phyloP scores from a whole-genome alignment of 2,113 vertebrate genomes.

The Tragulus kanchil region DNA sequence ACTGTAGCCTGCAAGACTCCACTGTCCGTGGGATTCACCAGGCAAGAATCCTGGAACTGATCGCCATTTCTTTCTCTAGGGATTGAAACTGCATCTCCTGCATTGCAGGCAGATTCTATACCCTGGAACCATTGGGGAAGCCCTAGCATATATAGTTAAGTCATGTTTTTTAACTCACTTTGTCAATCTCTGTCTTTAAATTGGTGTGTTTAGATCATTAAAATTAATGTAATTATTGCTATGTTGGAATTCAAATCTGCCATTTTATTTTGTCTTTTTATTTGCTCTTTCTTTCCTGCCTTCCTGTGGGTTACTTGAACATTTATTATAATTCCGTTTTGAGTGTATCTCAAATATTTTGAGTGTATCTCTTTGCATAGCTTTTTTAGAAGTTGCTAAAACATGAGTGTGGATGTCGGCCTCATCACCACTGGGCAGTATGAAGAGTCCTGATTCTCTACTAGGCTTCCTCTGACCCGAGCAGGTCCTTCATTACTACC shows the following conservation, averaged over 20 bases:
- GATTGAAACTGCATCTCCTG: accelerated
- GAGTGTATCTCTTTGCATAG: neutral
- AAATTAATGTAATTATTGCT: slow-evolving; percentile 40
- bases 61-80: neutral
- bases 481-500: neutral
- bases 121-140: neutral
- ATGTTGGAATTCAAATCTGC: neutral
- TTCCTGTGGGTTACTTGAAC: neutral
- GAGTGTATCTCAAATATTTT: neutral
- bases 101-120: neutral
- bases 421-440: neutral
- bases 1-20: neutral
- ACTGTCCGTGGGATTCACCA: neutral
- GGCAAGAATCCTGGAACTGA: neutral
- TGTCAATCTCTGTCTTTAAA: slow-evolving; percentile 20
- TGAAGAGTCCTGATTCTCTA: neutral
- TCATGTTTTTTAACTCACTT: neutral
- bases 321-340: neutral
- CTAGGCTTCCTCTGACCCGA: neutral
- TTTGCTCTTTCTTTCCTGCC: neutral
- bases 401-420: neutral
- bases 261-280: slow-evolving; percentile 10
- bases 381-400: neutral
- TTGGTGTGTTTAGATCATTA: slow-evolving; percentile 5
- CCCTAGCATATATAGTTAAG: neutral